phyloP scores from a whole-genome alignment of 64 coral and sea anemone species.

The Dendrophyllia cribrosa region DNA sequence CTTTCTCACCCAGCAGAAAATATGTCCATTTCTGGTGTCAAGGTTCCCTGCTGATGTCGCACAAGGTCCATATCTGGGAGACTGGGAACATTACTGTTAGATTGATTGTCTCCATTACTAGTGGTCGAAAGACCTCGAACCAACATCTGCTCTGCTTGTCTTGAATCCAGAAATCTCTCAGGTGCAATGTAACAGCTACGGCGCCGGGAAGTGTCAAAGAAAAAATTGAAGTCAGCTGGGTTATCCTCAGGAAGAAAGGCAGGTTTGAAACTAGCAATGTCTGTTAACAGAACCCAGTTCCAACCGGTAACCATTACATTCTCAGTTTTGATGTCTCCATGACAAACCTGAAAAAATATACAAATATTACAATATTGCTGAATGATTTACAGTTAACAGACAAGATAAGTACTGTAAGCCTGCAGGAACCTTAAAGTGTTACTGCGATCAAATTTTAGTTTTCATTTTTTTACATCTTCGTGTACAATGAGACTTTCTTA shows the following conservation, averaged over 20 bases:
- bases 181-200: constrained; percentile 97
- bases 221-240: constrained; percentile 97
- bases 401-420: too few relatives aligned
- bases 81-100: constrained; percentile 59
- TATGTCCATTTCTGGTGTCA: constrained; percentile 94
- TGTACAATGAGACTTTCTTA: too few relatives aligned
- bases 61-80: constrained; percentile 89
- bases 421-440: too few relatives aligned
- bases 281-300: constrained; percentile 95
- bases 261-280: constrained; percentile 97
- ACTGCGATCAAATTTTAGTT: too few relatives aligned
- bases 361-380: neutral
- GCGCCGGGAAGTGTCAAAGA: constrained; percentile 96
- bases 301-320: constrained; percentile 97
- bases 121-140: neutral
- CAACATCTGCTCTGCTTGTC: constrained; percentile 71
- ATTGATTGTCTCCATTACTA: neutral
- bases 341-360: constrained; percentile 72
- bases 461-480: too few relatives aligned
- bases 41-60: constrained; percentile 73
- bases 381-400: neutral
- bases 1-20: constrained; percentile 91
- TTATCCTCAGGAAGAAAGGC: constrained; percentile 95
- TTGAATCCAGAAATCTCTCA: constrained; percentile 92
- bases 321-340: constrained; percentile 99